Conservation (phyloP, 2,113 vertebrate genomes). For the Spizaetus ornatus region DNA sequence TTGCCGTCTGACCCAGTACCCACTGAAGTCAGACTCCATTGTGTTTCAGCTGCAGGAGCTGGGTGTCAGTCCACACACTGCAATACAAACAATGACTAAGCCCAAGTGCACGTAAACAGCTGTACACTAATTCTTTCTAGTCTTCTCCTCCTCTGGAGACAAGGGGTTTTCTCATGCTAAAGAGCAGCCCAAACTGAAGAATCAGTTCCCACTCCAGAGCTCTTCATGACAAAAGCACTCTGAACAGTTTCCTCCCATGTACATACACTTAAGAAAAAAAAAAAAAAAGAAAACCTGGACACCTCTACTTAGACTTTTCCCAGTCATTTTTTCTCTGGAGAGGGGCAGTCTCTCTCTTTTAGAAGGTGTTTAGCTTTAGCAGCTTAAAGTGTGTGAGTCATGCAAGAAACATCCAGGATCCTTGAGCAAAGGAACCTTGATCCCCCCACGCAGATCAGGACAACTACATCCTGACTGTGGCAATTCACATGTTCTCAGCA, state of each 20-base stretch:
- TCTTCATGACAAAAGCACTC: background rate
- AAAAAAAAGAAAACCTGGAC: background rate
- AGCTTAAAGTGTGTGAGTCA: constrained; percentile 26
- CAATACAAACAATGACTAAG: background rate
- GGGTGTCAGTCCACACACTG: background rate
- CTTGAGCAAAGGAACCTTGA: constrained; percentile 35
- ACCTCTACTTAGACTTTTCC: background rate
- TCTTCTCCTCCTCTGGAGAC: background rate
- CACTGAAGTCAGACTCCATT: background rate
- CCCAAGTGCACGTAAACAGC: background rate
- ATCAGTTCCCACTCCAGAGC: background rate
- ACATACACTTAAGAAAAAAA: background rate
- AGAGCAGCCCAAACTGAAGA: background rate
- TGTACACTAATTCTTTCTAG: background rate
- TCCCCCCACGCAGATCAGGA: background rate
- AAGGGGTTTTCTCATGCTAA: background rate
- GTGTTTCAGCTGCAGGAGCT: background rate
- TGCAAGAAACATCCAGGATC: constrained; percentile 41
- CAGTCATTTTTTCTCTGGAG: background rate
- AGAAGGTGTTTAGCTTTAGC: background rate
- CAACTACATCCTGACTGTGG: background rate
- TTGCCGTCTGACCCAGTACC: background rate
- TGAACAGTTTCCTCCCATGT: background rate
- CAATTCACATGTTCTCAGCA: constrained; percentile 4
- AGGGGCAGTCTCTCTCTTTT: background rate